Base-by-base conservation (phyloP, 2,797 vertebrate genomes). In the Chanos chanos region DNA sequence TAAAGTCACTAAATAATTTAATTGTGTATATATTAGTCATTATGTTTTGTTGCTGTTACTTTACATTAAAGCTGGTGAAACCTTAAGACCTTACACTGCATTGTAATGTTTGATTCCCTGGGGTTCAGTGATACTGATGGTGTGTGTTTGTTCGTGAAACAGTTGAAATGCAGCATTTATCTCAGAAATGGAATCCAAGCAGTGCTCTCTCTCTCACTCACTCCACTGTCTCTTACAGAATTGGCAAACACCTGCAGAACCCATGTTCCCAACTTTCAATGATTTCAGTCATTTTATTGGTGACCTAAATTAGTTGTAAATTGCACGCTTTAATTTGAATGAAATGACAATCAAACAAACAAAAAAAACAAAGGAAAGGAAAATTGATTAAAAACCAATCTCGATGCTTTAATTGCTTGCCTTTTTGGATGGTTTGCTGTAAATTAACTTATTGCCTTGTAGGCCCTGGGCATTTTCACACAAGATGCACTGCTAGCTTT, bases 401-500 rank as follows among this genome's bases (percentile, higher is more conserved):
- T n/a, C n/a, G n/a, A n/a, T n/a, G n/a, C n/a, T n/a, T n/a, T n/a
- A 15, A 7, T 31, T 12, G 12, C 24, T 40, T 2, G 10, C 16
- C 34, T 66, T 36, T 25, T 45, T 3, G 3, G 18, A 27, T 13
- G 9, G 4, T n/a, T 44, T 24, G 22, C 43, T 49, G 34, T 48
- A 7, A n/a, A 41, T 41, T 21, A 25, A 49, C 34, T 34, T 22
- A 22, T 64, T 49, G 10, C 15, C 39, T 34, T 21, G 37, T 47
- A 61, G 53, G 10, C 7, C 13, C 45, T 16, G 8, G 45, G 47
- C 31, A 18, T 66, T 71, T 70, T 68, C 56, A 52, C 40, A 63
- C 24, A 68, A 67, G 66, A 78, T 77, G 64, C 84, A 84, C 82
- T 85, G 79, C 70, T 84, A 79, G 81, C 77, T 75, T 71, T 80